Conservation (phyloP, 2,113 vertebrate species). For the Mesembrinibis cayennensis region DNA sequence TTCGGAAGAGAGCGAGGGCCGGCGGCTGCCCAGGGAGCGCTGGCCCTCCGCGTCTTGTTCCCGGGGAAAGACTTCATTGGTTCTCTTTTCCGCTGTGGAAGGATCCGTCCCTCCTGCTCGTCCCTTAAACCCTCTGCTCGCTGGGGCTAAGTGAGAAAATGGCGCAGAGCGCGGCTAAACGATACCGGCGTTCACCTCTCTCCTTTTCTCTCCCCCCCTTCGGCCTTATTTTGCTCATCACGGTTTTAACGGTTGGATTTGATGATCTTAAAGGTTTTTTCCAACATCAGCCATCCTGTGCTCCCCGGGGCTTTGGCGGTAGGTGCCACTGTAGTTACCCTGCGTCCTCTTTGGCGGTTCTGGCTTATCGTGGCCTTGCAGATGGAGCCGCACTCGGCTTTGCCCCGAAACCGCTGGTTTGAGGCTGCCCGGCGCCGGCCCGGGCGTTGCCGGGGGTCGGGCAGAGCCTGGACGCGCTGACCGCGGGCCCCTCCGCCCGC, state of each 20-base stretch:
- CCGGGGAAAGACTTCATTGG: neutral
- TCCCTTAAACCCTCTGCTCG: neutral
- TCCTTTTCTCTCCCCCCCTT: neutral
- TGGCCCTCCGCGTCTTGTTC: neutral
- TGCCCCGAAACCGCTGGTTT: accelerated
- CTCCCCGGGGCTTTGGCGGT: neutral
- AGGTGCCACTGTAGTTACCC: no score
- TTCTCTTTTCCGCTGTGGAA: neutral
- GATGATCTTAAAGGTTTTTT: no score
- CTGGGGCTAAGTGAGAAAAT: neutral
- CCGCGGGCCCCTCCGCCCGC: neutral
- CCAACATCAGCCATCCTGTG: no score
- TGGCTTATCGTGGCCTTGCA: neutral
- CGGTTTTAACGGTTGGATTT: no score
- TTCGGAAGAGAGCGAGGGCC: accelerated
- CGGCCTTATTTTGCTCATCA: neutral
- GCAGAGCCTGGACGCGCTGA: neutral
- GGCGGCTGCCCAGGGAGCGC: neutral
- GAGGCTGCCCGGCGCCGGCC: neutral
- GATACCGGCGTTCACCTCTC: accelerated
- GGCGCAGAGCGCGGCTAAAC: neutral
- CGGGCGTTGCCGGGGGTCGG: neutral
- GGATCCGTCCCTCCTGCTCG: neutral
- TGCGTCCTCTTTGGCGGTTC: neutral
- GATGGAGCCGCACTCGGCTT: neutral